Evolutionary conservation across 1,140 invertebrate species (phyloP).

Genomic region (Anastrepha obliqua): DNA sequence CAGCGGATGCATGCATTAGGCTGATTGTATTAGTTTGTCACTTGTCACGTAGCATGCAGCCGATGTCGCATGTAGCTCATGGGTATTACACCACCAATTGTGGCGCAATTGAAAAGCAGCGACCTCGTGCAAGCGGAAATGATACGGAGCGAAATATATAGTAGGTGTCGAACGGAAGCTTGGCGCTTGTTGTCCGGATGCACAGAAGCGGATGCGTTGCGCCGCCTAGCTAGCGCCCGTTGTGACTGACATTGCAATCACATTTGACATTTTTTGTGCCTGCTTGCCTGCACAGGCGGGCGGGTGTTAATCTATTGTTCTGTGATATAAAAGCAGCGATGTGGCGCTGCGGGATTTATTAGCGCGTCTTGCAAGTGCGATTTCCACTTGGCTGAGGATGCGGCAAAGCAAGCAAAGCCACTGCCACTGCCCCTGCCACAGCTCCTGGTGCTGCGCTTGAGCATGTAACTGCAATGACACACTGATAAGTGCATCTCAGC

Average conservation of each 20-base stretch:
- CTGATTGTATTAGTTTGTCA: conserved; percentile 57
- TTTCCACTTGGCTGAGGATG: conserved; percentile 66
- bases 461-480: neutral
- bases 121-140: conserved; percentile 36
- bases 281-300: neutral
- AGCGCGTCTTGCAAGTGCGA: conserved; percentile 62
- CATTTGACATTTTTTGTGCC: neutral
- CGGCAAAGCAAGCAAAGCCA: conserved; percentile 31
- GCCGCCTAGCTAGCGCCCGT: conserved; percentile 17
- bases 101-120: conserved; percentile 11
- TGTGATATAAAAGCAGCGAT: neutral
- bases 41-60: conserved; percentile 27
- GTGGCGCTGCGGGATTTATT: conserved; percentile 67
- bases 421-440: neutral
- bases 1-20: conserved; percentile 54
- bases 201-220: conserved; percentile 9
- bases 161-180: neutral
- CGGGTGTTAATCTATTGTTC: neutral
- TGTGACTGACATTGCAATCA: conserved; percentile 62
- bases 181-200: neutral
- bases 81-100: neutral
- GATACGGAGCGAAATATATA: neutral
- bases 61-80: conserved; percentile 4
- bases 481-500: neutral
- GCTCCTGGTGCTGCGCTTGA: neutral